Base-by-base conservation (phyloP, 1,140 invertebrate species). In the Popillia japonica region DNA sequence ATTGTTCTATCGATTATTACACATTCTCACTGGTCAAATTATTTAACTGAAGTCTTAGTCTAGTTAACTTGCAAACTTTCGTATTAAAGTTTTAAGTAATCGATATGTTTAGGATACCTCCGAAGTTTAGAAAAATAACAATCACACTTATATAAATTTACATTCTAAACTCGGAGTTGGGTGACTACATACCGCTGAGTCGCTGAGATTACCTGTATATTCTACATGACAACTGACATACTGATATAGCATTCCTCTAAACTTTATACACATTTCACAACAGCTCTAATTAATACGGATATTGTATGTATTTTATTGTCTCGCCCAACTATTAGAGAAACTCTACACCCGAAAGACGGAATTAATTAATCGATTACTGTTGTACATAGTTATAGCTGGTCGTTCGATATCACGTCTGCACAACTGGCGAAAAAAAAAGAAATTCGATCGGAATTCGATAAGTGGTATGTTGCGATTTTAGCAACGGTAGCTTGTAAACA, bases 361-460 rank as follows among this genome's bases (percentile, higher is more conserved):
- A 27, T 68, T 68, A 68, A 68, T 68, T 68, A 68, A 68, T 68
- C 22, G 61, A 68, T 68, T 68, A 68, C 17, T 8, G 61, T 55
- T n/a, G 48, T 34, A 11, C 8, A 8, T 3, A 9, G n/a, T 8
- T 34, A 34, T 8, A 10, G 6, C 22, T 27, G 61, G 3, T 22
- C 61, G 61, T 34, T 34, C 20, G 61, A 22, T 68, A 20, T 8
- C 61, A 23, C 14, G 6, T 61, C 11, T 61, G 59, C 11, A 61
- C 61, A 68, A 8, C 7, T 3, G 22, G 11, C 6, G 22, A 68
- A 68, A 68, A 68, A 68, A 68, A 68, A 68, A 68, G 27, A 68
- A 68, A 68, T 68, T 68, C 27, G 61, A 68, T 68, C 61, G 61
- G 22, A 17, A 68, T 68, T 68, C 61, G 61, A 68, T 68, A 68